A percentile compares a stretch with the other conserved stretches of the same genome.
phyloP scores from a whole-genome alignment of 2,888 invertebrate genomes.

The Scelioninae gen. 2 region DNA sequence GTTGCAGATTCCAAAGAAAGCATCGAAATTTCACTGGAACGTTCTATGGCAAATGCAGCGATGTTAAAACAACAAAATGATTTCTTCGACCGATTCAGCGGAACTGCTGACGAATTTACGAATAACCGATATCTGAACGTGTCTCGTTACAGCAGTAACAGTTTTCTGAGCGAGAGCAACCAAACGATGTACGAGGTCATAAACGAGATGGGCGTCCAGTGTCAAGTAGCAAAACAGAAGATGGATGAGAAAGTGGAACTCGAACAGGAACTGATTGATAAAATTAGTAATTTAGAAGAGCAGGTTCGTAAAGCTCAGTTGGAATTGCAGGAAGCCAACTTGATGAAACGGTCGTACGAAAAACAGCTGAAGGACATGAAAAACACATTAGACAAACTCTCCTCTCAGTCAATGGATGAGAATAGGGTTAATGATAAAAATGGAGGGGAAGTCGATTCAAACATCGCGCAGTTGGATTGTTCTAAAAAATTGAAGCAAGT shows the following conservation, averaged over 20 bases:
- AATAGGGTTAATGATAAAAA: slow-evolving; percentile 22
- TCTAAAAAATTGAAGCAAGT: slow-evolving; percentile 62
- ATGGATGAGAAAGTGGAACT: slow-evolving; percentile 72
- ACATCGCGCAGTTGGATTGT: slow-evolving; percentile 49
- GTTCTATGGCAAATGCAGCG: slow-evolving; percentile 68
- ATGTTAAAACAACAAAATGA: slow-evolving; percentile 68
- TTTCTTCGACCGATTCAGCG: slow-evolving; percentile 67
- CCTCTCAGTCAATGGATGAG: slow-evolving; percentile 61
- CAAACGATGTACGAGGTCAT: slow-evolving; percentile 72
- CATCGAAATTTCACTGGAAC: slow-evolving; percentile 72
- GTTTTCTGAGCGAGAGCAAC: slow-evolving; percentile 67
- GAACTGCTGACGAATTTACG: slow-evolving; percentile 69
- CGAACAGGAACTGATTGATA: slow-evolving; percentile 76
- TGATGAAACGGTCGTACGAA: slow-evolving; percentile 70
- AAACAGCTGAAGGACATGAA: slow-evolving; percentile 73
- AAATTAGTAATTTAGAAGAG: slow-evolving; percentile 77
- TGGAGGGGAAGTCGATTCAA: slow-evolving; percentile 37
- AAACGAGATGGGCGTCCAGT: slow-evolving; percentile 69
- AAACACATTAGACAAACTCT: slow-evolving; percentile 70
- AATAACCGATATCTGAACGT: slow-evolving; percentile 49
- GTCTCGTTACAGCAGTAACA: slow-evolving; percentile 68
- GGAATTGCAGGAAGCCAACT: slow-evolving; percentile 68
- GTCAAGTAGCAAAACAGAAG: slow-evolving; percentile 67
- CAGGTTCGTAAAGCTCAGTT: slow-evolving; percentile 68
- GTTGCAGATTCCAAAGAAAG: slow-evolving; percentile 73